Evolutionary conservation across 2,888 invertebrate genomes (phyloP), one percentile per base, ranked within the genome.

Genomic region (Crocallis elinguaria): DNA sequence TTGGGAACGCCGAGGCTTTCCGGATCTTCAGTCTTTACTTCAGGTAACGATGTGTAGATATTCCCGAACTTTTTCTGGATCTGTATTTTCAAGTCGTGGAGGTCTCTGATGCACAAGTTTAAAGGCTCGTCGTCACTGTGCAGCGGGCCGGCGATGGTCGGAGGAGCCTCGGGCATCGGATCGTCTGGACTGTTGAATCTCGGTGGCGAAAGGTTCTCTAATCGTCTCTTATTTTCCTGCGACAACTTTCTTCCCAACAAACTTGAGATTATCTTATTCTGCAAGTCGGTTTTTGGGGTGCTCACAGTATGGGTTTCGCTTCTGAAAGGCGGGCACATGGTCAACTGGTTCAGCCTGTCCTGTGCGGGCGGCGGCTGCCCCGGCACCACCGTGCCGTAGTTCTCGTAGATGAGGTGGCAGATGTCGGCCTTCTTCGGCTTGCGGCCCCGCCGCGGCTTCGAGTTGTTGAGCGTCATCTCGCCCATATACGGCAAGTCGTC

Each of bases 361-460:
- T 91, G 88, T 0, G 73, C 37, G 35, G 92, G 92, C 23, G 89
- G 92, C 0, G 95, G 95, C 6, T 95, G 95, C 0, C 95, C 95
- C 0, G 96, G 96, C 41, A 96, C 93, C 9, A 97, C 96, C 0
- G 96, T 97, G 2, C 97, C 97, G 76, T 97, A 97, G 79, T 97
- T 97, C 78, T 97, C 97, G 74, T 97, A 97, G 64, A 97, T 97
- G 33, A 97, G 87, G 74, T 97, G 97, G 64, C 97, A 97, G 63
- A 98, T 98, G 73, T 97, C 97, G 0, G 97, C 97, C 80, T 98
- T 97, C 77, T 97, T 97, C 0, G 97, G 98, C 74, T 98, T 98
- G 12, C 97, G 92, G 0, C 97, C 97, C 57, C 98, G 92, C 27
- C 97, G 87, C 0, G 97, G 97, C 67, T 97, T 96, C 9, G 95